Percentiles rank a stretch among this genome's conserved stretches.
Conservation (phyloP, 2,888 invertebrate species). For the Ornithoptera alexandrae region DNA sequence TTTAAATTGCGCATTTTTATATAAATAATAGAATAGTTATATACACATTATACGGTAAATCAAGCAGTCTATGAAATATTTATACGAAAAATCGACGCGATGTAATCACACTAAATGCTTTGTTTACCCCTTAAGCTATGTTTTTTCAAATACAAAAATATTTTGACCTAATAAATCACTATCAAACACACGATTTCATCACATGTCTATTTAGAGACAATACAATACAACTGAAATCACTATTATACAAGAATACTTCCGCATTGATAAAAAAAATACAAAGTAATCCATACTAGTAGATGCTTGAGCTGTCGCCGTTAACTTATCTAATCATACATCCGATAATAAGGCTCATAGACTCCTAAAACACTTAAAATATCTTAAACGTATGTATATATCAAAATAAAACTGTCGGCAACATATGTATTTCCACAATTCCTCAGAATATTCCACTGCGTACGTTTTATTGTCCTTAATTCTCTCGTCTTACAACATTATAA, state of each 20-base stretch:
- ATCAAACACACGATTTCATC: slow-evolving; percentile 58
- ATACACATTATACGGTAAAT: slow-evolving; percentile 69
- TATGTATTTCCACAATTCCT: slow-evolving; percentile 16
- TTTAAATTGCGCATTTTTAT: slow-evolving; percentile 69
- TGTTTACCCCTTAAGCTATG: slow-evolving; percentile 59
- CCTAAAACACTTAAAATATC: slow-evolving; percentile 11
- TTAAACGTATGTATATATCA: slow-evolving; percentile 1
- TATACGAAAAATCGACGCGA: slow-evolving; percentile 40
- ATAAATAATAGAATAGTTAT: slow-evolving; percentile 61
- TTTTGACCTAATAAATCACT: slow-evolving; percentile 69
- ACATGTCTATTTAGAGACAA: slow-evolving; percentile 37
- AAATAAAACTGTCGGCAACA: slow-evolving; percentile 11
- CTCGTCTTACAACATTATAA: slow-evolving; percentile 1
- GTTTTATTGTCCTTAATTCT: slow-evolving; percentile 11
- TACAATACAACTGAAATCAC: slow-evolving; percentile 23
- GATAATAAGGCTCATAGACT: slow-evolving; percentile 13
- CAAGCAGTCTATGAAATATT: slow-evolving; percentile 68
- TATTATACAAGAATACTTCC: slow-evolving; percentile 15
- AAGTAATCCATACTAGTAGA: slow-evolving; percentile 1
- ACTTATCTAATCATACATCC: slow-evolving; percentile 9
- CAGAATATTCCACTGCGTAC: slow-evolving; percentile 9
- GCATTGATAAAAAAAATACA: slow-evolving; percentile 16
- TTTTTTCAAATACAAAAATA: slow-evolving; percentile 74
- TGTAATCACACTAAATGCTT: slow-evolving; percentile 60
- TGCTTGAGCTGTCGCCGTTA: slow-evolving; percentile 14